These are phyloP conservation scores for Pimpla rufipes DNA, from an alignment of 2,888 invertebrate genomes.

Conservation along the genomic window DNA sequence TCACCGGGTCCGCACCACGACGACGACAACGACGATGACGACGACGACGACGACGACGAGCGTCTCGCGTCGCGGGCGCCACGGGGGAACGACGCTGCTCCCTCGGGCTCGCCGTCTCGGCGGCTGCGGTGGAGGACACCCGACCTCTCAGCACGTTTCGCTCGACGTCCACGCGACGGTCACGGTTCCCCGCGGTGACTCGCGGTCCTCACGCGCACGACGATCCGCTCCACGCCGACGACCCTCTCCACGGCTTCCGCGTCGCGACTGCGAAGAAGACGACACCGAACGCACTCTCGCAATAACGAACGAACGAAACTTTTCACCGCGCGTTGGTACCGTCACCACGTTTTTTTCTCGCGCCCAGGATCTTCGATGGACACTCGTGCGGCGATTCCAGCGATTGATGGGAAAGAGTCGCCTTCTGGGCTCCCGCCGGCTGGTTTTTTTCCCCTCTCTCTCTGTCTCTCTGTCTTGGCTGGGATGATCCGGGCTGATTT, in stretches of 20 bases:
- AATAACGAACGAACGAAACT: background rate
- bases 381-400: background rate
- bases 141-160: background rate
- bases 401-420: background rate
- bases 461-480: too few species aligned
- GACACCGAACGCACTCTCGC: background rate
- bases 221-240: background rate
- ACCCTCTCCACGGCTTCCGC: background rate
- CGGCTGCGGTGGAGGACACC: constrained; percentile 10
- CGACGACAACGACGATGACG: too few species aligned
- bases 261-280: too few species aligned
- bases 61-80: constrained; percentile 14
- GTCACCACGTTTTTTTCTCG: background rate
- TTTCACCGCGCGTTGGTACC: background rate
- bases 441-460: background rate
- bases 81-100: constrained; percentile 19
- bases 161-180: background rate
- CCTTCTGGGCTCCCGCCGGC: background rate
- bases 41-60: background rate
- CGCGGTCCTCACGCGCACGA: background rate
- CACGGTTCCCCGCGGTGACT: background rate
- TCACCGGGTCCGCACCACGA: background rate
- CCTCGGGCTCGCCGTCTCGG: constrained; percentile 36
- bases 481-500: constrained; percentile 8
- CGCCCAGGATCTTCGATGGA: too few species aligned